phyloP scores from a whole-genome alignment of 2,888 invertebrate species.

The Bombyx huttoni region DNA sequence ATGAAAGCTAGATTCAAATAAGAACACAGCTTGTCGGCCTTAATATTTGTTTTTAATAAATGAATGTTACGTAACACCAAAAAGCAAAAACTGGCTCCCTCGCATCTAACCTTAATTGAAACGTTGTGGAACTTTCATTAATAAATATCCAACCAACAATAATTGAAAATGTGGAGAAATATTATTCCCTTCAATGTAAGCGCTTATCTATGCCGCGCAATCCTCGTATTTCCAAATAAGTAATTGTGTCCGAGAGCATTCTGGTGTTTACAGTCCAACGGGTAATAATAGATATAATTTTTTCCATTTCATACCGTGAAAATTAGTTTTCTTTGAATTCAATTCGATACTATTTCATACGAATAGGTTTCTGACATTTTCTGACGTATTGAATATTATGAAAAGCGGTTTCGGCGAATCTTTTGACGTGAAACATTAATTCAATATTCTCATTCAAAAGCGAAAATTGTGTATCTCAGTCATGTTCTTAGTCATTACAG shows the following conservation, averaged over 20 bases:
- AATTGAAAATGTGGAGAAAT: not conserved
- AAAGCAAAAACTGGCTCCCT: too few species aligned
- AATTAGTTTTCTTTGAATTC: not conserved
- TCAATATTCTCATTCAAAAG: too few species aligned
- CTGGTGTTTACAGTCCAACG: not conserved
- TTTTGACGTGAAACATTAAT: too few species aligned
- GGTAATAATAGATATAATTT: not conserved
- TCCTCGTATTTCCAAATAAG: not conserved
- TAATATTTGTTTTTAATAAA: too few species aligned
- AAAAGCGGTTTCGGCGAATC: too few species aligned
- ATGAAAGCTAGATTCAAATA: too few species aligned
- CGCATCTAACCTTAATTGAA: not conserved
- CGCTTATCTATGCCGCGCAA: not conserved
- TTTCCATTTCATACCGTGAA: not conserved
- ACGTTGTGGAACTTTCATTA: not conserved
- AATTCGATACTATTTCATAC: not conserved
- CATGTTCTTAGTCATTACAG: too few species aligned
- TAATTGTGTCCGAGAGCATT: not conserved
- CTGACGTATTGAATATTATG: too few species aligned
- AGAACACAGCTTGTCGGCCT: too few species aligned
- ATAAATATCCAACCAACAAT: not conserved
- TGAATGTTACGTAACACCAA: too few species aligned
- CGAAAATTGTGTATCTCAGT: too few species aligned
- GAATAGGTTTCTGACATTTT: not conserved
- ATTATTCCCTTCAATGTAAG: not conserved